These are phyloP conservation scores for Knipowitschia caucasica DNA, from an alignment of 2,797 vertebrate genomes.

Conservation along the genomic window DNA sequence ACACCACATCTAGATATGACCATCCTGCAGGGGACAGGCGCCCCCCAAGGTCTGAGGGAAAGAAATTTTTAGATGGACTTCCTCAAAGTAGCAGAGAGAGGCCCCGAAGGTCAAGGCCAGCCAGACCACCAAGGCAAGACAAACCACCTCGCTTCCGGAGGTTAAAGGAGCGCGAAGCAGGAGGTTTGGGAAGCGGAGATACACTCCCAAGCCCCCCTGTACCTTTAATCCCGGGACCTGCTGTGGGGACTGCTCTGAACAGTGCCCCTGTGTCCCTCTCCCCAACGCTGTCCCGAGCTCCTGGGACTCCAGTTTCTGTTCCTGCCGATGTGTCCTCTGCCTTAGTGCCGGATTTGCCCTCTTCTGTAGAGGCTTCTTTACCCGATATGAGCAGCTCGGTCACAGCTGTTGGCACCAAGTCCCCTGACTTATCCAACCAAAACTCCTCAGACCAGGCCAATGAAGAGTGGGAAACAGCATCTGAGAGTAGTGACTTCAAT, in stretches of 20 bases:
- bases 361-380: constrained; percentile 48
- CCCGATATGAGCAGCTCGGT: constrained; percentile 64
- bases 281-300: constrained; percentile 67
- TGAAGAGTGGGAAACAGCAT: constrained; percentile 98
- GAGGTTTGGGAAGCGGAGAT: constrained; percentile 77
- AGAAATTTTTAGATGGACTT: constrained; percentile 82
- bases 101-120: constrained; percentile 89
- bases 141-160: constrained; percentile 95
- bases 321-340: constrained; percentile 48
- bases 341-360: constrained; percentile 53
- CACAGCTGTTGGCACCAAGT: constrained; percentile 89
- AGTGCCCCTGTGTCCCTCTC: constrained; percentile 54
- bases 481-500: constrained; percentile 98
- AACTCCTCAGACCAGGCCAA: constrained; percentile 99
- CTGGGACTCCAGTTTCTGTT: constrained; percentile 60
- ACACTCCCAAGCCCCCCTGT: constrained; percentile 63
- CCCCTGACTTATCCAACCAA: constrained; percentile 96
- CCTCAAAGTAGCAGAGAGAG: constrained; percentile 86
- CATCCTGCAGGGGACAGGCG: constrained; percentile 68
- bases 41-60: constrained; percentile 85
- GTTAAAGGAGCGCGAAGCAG: constrained; percentile 86
- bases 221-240: constrained; percentile 57
- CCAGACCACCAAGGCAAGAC: constrained; percentile 93
- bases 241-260: constrained; percentile 50
- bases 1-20: constrained; percentile 70